Evolutionary conservation across 2,888 invertebrate genomes (phyloP), one percentile per base, ranked within the genome.

Genomic region (Caenorhabditis angaria): DNA sequence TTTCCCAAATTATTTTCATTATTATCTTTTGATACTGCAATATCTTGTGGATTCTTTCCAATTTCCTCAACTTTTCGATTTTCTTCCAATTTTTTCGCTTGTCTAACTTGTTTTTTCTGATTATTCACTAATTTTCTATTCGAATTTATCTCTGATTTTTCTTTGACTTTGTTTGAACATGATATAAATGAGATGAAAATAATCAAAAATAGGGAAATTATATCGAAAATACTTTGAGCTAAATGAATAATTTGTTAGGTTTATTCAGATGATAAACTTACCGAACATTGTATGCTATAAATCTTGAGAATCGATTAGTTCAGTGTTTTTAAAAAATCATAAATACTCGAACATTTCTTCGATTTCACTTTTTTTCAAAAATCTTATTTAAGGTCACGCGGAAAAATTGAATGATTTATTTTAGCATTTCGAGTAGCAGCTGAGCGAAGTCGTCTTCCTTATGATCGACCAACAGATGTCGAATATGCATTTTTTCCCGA

Each of bases 401-500:
- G 5, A 8, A 10, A 32, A 32, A 32, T 32, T 32, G 32, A 27
- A 54, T 5, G 6, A 57, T 25, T 56, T 20, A 2, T 73, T 70
- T 41, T 66, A 85, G 84, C 78, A 0, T 75, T 86, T 8, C 65
- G 76, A 28, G 59, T 60, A 2, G 84, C 85, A 1, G 86, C 86
- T 8, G 51, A 56, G 8, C 54, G 70, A 24, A 67, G 78, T 18
- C 77, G 85, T 32, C 62, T 86, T 12, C 83, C 84, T 10, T 81
- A 60, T 63, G 83, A 85, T 48, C 68, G 75, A 28, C 70, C 86
- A 32, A 78, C 83, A 0, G 70, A 73, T 5, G 74, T 76, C 22
- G 86, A 86, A 56, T 47, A 80, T 29, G 75, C 77, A 29, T 73
- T 77, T 56, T 85, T 85, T 58, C 74, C 83, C 20, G 84, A 85